A percentile compares a stretch with the other conserved stretches of the same genome.
Conservation (phyloP, 2,797 vertebrate species). For the Anabas testudineus region DNA sequence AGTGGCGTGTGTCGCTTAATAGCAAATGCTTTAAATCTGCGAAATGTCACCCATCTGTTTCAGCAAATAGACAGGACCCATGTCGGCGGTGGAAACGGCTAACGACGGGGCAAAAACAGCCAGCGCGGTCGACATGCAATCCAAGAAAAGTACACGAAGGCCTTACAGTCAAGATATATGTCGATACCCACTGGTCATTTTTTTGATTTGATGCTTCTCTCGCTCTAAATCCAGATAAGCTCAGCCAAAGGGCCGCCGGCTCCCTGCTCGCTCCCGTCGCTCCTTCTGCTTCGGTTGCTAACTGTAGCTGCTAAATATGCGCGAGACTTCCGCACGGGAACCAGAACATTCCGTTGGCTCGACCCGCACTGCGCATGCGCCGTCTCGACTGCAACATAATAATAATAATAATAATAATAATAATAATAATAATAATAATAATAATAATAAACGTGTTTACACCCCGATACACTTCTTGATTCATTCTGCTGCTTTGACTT, state of each 20-base stretch:
- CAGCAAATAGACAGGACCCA: slow-evolving; percentile 57
- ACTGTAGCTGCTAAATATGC: slow-evolving; percentile 35
- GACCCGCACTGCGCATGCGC: slow-evolving; percentile 45
- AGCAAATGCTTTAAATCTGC: background rate
- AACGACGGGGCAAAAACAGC: slow-evolving; percentile 6
- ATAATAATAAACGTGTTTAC: too few relatives aligned
- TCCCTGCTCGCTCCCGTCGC: slow-evolving; percentile 57
- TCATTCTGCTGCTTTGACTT: too few relatives aligned
- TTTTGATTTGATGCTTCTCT: slow-evolving; percentile 55
- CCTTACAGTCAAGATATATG: slow-evolving; percentile 50
- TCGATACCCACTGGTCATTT: slow-evolving; percentile 84
- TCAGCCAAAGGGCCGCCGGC: slow-evolving; percentile 78
- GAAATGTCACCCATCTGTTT: background rate
- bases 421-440: too few relatives aligned
- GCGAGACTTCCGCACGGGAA: slow-evolving; percentile 53
- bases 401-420: too few relatives aligned
- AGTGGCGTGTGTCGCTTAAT: accelerated
- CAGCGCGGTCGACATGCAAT: slow-evolving; percentile 29
- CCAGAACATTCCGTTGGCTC: slow-evolving; percentile 47
- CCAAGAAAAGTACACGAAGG: slow-evolving; percentile 32
- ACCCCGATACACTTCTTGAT: too few relatives aligned
- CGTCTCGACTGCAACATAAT: too few relatives aligned
- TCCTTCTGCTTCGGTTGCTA: slow-evolving; percentile 34
- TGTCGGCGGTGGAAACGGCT: background rate
- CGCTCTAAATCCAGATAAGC: slow-evolving; percentile 56